phyloP scores from a whole-genome alignment of 2,797 vertebrate genomes.

The Hozukius guyotensis region DNA sequence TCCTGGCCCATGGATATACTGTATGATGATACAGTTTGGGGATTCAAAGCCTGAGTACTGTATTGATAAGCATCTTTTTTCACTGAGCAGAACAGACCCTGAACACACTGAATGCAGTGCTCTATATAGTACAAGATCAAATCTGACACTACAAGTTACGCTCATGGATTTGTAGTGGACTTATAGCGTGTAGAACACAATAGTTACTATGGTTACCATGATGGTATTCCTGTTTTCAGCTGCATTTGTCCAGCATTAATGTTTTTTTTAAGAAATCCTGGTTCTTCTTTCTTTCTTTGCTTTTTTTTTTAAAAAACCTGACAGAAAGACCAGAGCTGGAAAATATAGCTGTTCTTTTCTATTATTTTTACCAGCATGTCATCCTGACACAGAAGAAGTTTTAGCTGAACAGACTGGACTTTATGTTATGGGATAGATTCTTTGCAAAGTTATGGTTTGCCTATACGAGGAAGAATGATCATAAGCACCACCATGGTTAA shows the following conservation, averaged over 20 bases:
- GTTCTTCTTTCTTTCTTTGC: neutral
- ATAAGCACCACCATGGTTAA: neutral
- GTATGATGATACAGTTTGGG: neutral
- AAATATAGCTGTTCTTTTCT: neutral
- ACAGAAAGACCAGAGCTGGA: neutral
- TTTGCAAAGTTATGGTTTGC: neutral
- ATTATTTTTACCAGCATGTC: neutral
- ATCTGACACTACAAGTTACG: neutral
- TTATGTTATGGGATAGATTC: neutral
- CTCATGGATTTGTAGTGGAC: neutral
- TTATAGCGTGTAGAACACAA: neutral
- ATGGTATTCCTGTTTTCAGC: neutral
- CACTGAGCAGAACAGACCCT: neutral
- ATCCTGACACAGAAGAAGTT: neutral
- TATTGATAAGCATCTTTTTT: neutral
- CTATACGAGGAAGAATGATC: neutral
- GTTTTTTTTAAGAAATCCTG: neutral
- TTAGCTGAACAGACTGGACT: neutral
- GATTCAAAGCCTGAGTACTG: neutral
- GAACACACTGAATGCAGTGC: neutral
- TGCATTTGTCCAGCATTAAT: neutral
- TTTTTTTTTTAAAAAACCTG: too few relatives aligned
- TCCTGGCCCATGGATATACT: neutral
- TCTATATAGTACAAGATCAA: neutral
- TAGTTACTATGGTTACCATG: slow-evolving; percentile 17